phyloP scores from a whole-genome alignment of 2,113 vertebrate genomes.

The Brevimyrus niger region DNA sequence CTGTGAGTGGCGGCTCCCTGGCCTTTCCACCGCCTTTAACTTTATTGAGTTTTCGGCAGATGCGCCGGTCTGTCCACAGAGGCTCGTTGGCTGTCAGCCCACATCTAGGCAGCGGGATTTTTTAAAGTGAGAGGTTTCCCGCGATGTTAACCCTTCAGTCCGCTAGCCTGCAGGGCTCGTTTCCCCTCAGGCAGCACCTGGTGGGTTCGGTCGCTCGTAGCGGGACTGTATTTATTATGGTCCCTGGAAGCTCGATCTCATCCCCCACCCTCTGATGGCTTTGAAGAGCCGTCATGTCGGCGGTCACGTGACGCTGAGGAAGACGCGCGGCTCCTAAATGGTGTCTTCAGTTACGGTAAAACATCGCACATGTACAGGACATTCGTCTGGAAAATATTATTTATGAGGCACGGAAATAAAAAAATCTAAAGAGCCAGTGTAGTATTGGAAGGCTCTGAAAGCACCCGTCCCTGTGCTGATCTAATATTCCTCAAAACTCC shows the following conservation, averaged over 20 bases:
- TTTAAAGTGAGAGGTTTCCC: neutral
- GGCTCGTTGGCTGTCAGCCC: neutral
- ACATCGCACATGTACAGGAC: neutral
- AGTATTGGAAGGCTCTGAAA: neutral
- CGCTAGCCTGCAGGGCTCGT: neutral
- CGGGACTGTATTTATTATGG: neutral
- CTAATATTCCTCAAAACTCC: neutral
- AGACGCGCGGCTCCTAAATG: neutral
- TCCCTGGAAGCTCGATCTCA: neutral
- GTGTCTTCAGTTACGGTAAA: neutral
- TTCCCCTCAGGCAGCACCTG: neutral
- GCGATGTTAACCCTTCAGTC: neutral
- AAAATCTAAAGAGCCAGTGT: neutral
- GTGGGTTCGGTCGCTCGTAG: neutral
- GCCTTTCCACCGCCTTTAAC: neutral
- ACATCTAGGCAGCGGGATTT: neutral
- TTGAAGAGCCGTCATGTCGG: neutral
- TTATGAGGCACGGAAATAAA: neutral
- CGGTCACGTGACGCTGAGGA: neutral
- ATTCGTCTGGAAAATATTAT: neutral
- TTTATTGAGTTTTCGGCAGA: neutral
- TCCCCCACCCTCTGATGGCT: neutral
- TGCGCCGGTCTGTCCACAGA: neutral
- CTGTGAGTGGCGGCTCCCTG: neutral
- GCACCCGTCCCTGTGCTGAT: neutral